Base-by-base conservation (phyloP, 2,888 invertebrate genomes). In the Megamerina dolium region DNA sequence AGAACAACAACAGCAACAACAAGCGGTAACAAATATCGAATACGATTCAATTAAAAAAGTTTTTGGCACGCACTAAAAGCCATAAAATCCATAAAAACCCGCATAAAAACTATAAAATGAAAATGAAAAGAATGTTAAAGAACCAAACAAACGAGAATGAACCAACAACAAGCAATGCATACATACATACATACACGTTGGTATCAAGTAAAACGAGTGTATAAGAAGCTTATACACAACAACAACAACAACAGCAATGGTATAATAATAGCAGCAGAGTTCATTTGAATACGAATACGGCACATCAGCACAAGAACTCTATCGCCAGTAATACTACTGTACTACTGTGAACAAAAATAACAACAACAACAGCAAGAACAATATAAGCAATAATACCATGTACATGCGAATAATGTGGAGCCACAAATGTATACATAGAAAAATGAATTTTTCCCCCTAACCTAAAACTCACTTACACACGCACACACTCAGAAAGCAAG, bases 41-140 rank as follows among this genome's bases (percentile, higher is more conserved):
- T 49, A 49, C 50, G 57, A 64, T 68, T 68, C 66, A 68, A 68
- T 68, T 68, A 66, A 67, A 66, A 68, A 58, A 59, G 56, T 59
- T 65, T 65, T 65, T 64, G 70, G 68, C 67, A 68, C 67, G 68
- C 68, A 68, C 68, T 69, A 63, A 67, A 63, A 64, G 59, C 58
- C 60, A 66, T 68, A 68, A 68, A 69, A 65, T 56, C 61, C 67
- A 68, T 68, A 67, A 69, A 69, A 62, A 53, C 58, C 59, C 60
- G 56, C 62, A 66, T 66, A 63, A 65, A 66, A 67, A 56, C 53
- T 59, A 66, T 66, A 58, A 67, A 66, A 61, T 51, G 60, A 64
- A 66, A 64, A 61, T 59, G 47, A 50, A 53, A 66, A 61, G 55
- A 64, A 66, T 60, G 57, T 59, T 54, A 57, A 61, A 58, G 56